phyloP scores from a whole-genome alignment of 2,888 invertebrate genomes.

The Steromphala cineraria region DNA sequence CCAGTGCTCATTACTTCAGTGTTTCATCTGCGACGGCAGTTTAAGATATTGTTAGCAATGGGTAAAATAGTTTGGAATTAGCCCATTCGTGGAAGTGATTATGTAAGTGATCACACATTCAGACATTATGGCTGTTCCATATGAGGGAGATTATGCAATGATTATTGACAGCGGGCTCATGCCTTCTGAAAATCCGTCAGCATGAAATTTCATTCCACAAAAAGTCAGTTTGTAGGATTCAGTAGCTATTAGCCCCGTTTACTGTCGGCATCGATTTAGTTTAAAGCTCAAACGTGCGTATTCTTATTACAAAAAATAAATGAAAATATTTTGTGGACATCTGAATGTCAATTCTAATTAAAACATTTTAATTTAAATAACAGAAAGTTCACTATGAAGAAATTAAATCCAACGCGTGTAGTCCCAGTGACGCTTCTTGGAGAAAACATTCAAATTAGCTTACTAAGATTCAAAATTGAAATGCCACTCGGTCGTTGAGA shows the following conservation, averaged over 20 bases:
- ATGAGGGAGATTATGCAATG: neutral
- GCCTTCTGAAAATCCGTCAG: neutral
- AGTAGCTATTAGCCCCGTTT: neutral
- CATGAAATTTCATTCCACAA: slow-evolving; percentile 1
- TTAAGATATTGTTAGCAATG: no score
- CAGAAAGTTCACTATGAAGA: neutral
- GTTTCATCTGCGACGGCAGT: no score
- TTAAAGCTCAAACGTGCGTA: neutral
- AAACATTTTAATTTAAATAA: slow-evolving; percentile 6
- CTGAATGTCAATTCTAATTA: neutral
- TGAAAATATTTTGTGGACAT: neutral
- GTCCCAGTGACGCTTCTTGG: neutral
- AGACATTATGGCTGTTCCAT: neutral
- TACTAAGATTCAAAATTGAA: slow-evolving; percentile 2
- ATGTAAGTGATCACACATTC: neutral
- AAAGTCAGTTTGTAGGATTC: neutral
- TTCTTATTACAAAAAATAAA: slow-evolving; percentile 7
- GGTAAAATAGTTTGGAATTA: no score
- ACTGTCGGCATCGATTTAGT: neutral
- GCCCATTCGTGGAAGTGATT: no score
- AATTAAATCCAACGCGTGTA: neutral
- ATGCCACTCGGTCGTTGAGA: neutral
- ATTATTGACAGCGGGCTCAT: neutral
- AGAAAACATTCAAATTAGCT: slow-evolving; percentile 7
- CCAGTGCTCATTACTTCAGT: no score